These are phyloP conservation scores for Lithophane socia DNA, from an alignment of 2,888 invertebrate species.

Conservation along the genomic window DNA sequence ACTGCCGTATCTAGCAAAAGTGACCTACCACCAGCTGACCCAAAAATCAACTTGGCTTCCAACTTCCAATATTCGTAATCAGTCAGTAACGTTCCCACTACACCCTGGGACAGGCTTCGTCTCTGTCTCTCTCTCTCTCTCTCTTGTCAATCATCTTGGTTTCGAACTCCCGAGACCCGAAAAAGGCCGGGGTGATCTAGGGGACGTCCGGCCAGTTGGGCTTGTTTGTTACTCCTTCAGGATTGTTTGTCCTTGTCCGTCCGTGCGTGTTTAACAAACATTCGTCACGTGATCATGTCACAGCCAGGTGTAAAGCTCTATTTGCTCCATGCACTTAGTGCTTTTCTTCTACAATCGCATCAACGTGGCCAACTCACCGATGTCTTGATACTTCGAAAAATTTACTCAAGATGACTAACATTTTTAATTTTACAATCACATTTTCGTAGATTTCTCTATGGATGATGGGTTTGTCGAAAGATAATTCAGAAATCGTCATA, in stretches of 20 bases:
- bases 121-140: too few relatives aligned
- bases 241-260: too few relatives aligned
- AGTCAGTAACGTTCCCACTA: too few relatives aligned
- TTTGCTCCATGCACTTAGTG: neutral
- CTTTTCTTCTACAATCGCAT: neutral
- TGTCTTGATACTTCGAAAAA: neutral
- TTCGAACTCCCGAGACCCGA: neutral
- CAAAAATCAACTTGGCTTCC: neutral
- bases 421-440: neutral
- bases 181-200: neutral
- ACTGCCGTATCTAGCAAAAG: too few relatives aligned
- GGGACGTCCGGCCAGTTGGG: neutral
- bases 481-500: neutral
- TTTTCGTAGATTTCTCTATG: neutral
- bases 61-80: neutral
- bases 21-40: neutral
- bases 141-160: neutral
- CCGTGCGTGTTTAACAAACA: neutral
- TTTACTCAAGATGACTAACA: neutral
- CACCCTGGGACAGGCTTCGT: too few relatives aligned
- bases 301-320: neutral
- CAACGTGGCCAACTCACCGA: neutral
- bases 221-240: constrained; percentile 4
- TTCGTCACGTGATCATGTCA: neutral
- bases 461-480: neutral